Evolutionary conservation across 35 echinoderm and acorn worm species (phyloP).

Genomic region (Chiridota heheva): DNA sequence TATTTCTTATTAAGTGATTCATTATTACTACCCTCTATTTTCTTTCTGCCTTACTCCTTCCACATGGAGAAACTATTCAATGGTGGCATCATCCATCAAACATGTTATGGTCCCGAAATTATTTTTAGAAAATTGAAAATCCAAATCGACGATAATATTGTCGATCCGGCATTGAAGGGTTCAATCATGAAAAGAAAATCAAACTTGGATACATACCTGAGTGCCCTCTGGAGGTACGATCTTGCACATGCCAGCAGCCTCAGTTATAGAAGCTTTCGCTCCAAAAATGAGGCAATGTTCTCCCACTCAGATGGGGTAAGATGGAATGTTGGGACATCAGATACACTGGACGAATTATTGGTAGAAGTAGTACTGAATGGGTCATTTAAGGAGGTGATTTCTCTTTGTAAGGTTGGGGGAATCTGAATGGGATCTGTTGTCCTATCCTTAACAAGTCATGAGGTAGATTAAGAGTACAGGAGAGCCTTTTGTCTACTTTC

Average conservation of each 20-base stretch:
- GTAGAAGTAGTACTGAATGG: conserved; percentile 38
- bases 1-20: no score
- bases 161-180: no score
- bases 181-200: no score
- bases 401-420: neutral
- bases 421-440: neutral
- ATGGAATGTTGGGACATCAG: conserved; percentile 69
- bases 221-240: conserved; percentile 84
- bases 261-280: conserved; percentile 47
- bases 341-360: conserved; percentile 10
- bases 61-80: no score
- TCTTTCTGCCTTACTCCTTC: no score
- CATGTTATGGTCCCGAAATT: no score
- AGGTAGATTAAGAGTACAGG: conserved; percentile 23
- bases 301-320: conserved; percentile 74
- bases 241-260: conserved; percentile 81
- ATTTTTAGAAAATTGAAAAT: no score
- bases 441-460: neutral
- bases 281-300: conserved; percentile 65
- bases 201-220: conserved; percentile 74
- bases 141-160: no score
- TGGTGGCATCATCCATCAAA: no score
- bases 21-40: no score
- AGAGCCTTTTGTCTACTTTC: conserved; percentile 27
- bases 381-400: neutral